Base-by-base conservation (phyloP, 1,140 invertebrate species). In the Uloborus diversus region DNA sequence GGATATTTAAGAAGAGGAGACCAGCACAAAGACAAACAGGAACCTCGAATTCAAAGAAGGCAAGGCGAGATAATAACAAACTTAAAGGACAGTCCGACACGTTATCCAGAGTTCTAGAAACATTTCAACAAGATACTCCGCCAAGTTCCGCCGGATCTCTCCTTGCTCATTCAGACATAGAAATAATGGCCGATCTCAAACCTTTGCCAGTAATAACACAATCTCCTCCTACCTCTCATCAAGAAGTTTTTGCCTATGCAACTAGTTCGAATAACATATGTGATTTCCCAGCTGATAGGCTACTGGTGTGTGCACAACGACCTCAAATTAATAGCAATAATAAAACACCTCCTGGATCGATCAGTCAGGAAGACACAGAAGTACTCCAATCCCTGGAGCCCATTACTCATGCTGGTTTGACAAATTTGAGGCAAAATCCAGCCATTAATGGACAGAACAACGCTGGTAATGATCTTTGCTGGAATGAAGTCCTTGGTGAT, bases 1-100 rank as follows among this genome's bases (percentile, higher is more conserved):
- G 92, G 0, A 90, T 91, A 69, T 87, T 90, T 66, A 90, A 90
- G 57, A 91, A 91, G 68, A 53, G 84, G 27, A 68, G 84, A 23
- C 81, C 82, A 11, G 53, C 69, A n/a, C 81, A 83, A 49, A 47
- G 70, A 14, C 69, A 81, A 27, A 35, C 69, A 1, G 64, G 64
- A 7, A 65, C 14, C 14, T 59, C 42, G 13, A 42, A 30, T 37
- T 9, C 64, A 9, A 73, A 73, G 28, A 73, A 73, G 30, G 32
- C 68, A 25, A 35, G 79, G 3, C 61, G 42, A 27, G 62, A 73
- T 20, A 61, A n/a, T 37, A 28, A 37, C 23, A 80, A 80, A 64
- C 57, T 56, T 9, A 81, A 75, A 51, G 79, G 64, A 33, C 69
- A 57, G 23, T 64, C 53, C 2, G 68, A 80, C 25, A 81, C 61